Base-by-base conservation (phyloP, 2,113 vertebrate species). In the Blennius ocellaris region DNA sequence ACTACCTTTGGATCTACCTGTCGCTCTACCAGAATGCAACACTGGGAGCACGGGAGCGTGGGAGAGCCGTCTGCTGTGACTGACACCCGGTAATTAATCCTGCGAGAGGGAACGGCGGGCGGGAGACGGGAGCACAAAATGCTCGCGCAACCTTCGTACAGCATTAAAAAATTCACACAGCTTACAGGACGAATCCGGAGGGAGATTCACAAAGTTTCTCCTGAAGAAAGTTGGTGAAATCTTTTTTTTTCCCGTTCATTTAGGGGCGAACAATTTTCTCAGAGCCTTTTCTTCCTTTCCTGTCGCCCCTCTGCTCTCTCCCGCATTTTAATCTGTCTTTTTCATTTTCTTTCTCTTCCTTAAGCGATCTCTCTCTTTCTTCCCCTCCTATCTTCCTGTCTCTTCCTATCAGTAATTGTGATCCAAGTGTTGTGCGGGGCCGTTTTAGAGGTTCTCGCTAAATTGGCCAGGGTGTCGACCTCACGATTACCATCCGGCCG, bases 31-130 rank as follows among this genome's bases (percentile, higher is more conserved):
- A 84, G 76, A 90, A 88, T 87, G 81, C 84, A 76, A 71, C 70
- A 6, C 38, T 82, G 81, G 81, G 84, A 84, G 81, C 78, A 78
- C 66, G 83, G 79, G 82, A 89, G 84, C 75, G 86, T 90, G 90
- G 85, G 89, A 90, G 91, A 90, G 87, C 76, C 75, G 77, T 86
- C 83, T 72, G 77, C 80, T 89, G 76, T 90, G 90, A 92, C 83
- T 91, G 91, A 91, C 91, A 89, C 71, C 39, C 61, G 57, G 78
- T 91, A 91, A 93, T 91, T 91, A 93, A 92, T 88, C 85, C 87
- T 74, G 56, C 60, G 84, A 74, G 84, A 82, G 70, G 44, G 74
- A 73, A 40, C 3, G 52, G 59, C 39, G 54, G 47, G 38, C n/a
- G 16, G 62, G 73, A 69, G 66, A 80, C 6, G 41, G 53, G 37